Base-by-base conservation (phyloP, 2,888 invertebrate species). In the Spodoptera exigua region DNA sequence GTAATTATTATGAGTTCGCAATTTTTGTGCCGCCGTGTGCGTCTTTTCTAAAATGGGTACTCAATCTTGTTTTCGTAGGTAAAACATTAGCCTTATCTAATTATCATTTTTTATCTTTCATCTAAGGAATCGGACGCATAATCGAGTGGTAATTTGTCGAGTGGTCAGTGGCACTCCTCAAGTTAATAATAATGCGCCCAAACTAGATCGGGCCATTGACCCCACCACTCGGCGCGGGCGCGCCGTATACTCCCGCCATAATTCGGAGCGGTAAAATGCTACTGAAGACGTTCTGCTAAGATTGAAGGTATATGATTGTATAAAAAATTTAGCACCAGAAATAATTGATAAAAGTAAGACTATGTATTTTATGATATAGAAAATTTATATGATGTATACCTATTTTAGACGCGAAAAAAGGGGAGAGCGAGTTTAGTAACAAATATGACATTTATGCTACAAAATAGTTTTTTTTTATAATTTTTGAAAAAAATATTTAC, bases 121-220 rank as follows among this genome's bases (percentile, higher is more conserved):
- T 77, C 79, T 76, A 43, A 66, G 58, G 73, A 73, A 77, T 76
- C 64, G 65, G 71, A 70, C 62, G 69, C 63, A 69, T 80, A 79
- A 83, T 85, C 78, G 76, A 76, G 76, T 81, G 81, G 76, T 80
- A 79, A 85, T 84, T 84, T 84, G 83, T 84, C 79, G 77, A 79
- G 77, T 88, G 89, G 87, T 84, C 88, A 83, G 81, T 84, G 80
- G 86, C 85, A 86, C 82, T 86, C 79, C 78, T 85, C 80, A 86
- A 88, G 91, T 89, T 93, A 92, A 93, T 93, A 93, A 92, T 93
- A 93, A 91, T 90, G 87, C 89, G 89, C 93, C 93, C 93, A 93
- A 93, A 94, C 93, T 93, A 94, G 93, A 94, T 82, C 93, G 91
- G 93, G 93, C 80, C 92, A 82, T 90, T 91, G 93, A 93, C 92